phyloP scores from a whole-genome alignment of 2,113 vertebrate genomes.

The Castor canadensis region DNA sequence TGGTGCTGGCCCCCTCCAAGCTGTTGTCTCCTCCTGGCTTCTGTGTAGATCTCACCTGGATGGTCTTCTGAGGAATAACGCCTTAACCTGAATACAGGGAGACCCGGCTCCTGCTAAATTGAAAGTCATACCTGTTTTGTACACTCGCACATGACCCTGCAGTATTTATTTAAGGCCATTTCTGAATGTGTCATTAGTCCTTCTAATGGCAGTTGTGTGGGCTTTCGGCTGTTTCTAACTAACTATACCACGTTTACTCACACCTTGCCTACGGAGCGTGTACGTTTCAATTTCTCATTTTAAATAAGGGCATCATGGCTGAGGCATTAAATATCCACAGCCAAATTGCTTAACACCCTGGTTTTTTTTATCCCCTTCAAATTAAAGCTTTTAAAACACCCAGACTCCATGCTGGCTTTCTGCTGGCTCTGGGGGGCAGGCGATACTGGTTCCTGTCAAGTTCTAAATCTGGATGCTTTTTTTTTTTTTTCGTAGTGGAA shows the following conservation, averaged over 20 bases:
- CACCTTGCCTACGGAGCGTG: not conserved
- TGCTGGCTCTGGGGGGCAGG: not conserved
- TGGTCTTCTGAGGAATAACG: not conserved
- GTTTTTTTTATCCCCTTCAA: slow-evolving; percentile 66
- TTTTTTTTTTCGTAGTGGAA: slow-evolving; percentile 27
- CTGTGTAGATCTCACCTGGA: not conserved
- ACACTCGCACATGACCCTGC: not conserved
- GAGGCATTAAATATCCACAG: slow-evolving; percentile 49
- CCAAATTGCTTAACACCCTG: slow-evolving; percentile 67
- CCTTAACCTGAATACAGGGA: not conserved
- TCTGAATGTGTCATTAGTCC: not conserved
- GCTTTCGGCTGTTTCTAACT: not conserved
- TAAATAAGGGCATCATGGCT: not conserved
- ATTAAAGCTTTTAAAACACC: slow-evolving; percentile 68
- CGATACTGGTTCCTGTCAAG: slow-evolving; percentile 43
- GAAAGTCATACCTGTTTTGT: not conserved
- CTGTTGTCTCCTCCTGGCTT: not conserved
- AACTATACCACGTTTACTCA: not conserved
- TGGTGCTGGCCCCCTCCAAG: not conserved
- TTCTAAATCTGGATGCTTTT: slow-evolving; percentile 67
- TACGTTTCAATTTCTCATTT: slow-evolving; percentile 46
- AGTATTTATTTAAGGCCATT: slow-evolving; percentile 22
- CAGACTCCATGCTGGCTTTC: slow-evolving; percentile 58
- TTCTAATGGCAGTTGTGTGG: not conserved
- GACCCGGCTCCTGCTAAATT: not conserved